Conservation (phyloP, 2,888 invertebrate genomes). For the Brenthis daphne region DNA sequence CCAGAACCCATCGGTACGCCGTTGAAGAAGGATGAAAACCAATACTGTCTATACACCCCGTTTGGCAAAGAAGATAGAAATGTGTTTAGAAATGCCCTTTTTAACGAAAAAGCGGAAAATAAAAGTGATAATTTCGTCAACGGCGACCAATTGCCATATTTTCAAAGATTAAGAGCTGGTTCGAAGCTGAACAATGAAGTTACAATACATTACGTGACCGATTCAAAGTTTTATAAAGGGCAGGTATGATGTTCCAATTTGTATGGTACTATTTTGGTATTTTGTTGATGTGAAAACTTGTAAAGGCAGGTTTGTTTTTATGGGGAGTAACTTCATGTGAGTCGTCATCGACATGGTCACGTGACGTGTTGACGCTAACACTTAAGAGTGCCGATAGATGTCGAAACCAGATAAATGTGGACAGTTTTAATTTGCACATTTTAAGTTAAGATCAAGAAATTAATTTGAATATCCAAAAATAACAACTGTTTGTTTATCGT, state of each 20-base stretch:
- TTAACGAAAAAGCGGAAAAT: slow-evolving; percentile 59
- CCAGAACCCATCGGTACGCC: slow-evolving; percentile 69
- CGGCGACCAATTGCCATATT: slow-evolving; percentile 72
- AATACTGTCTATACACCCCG: slow-evolving; percentile 61
- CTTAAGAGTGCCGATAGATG: no score
- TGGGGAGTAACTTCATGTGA: no score
- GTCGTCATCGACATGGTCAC: no score
- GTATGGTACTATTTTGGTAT: background rate
- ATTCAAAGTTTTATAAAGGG: slow-evolving; percentile 73
- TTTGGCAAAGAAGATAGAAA: slow-evolving; percentile 71
- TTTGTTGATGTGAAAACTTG: background rate
- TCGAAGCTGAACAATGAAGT: slow-evolving; percentile 73
- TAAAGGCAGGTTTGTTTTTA: background rate
- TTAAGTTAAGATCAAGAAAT: no score
- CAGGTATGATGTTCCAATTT: slow-evolving; percentile 55
- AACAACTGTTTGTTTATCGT: no score
- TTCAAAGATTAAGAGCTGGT: slow-evolving; percentile 69
- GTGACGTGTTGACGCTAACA: no score
- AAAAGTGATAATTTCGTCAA: slow-evolving; percentile 49
- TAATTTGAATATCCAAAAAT: no score
- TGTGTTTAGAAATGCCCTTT: slow-evolving; percentile 68
- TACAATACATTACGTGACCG: slow-evolving; percentile 73
- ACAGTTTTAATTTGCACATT: no score
- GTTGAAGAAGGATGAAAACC: slow-evolving; percentile 47
- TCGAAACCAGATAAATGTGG: no score